Conservation (phyloP, 2,113 vertebrate species). For the Microcebus lehilahytsara region DNA sequence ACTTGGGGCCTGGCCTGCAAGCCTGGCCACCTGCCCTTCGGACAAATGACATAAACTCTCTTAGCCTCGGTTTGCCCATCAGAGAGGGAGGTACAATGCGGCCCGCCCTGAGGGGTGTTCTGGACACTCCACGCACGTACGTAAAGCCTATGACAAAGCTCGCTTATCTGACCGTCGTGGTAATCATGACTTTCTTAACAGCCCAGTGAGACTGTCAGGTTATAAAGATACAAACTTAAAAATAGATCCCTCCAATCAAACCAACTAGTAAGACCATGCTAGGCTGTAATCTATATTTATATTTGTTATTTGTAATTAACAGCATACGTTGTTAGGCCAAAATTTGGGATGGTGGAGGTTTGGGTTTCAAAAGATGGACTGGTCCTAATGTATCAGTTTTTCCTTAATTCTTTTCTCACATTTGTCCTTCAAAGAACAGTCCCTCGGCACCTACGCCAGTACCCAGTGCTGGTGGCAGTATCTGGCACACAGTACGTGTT, state of each 20-base stretch:
- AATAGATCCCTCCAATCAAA: background rate
- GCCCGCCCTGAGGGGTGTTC: background rate
- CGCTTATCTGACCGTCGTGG: background rate
- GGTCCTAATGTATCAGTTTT: background rate
- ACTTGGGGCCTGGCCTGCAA: background rate
- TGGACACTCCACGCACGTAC: background rate
- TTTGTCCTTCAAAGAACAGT: background rate
- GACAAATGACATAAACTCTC: background rate
- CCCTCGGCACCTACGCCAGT: background rate
- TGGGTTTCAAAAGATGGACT: background rate
- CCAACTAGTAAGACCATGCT: background rate
- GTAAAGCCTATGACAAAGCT: background rate
- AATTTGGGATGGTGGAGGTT: background rate
- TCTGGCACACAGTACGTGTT: background rate
- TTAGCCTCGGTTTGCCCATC: background rate
- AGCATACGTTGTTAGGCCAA: background rate
- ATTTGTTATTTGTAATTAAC: background rate
- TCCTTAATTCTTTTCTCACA: background rate
- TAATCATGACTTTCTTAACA: background rate
- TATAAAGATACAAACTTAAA: constrained; percentile 20
- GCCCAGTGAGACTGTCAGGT: background rate
- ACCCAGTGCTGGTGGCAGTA: background rate
- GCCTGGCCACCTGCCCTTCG: background rate
- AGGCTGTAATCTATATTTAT: background rate
- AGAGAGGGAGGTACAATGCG: background rate